A percentile compares a stretch with the other conserved stretches of the same genome.
These are phyloP conservation scores for Myzus persicae DNA, from an alignment of 1,140 invertebrate species.

Conservation along the genomic window DNA sequence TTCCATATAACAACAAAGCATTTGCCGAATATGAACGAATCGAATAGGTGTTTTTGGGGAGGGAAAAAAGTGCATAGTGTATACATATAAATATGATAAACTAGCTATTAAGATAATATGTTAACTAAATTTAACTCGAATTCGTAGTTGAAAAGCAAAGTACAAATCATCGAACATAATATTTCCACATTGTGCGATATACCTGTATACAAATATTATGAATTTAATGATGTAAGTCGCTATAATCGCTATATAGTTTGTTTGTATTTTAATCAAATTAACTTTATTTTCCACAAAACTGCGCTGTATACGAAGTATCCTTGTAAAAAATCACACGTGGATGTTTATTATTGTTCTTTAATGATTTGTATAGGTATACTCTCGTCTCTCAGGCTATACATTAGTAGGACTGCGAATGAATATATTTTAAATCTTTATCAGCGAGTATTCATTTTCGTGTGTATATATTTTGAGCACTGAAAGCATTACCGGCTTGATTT, in stretches of 20 bases:
- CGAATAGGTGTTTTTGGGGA: background rate
- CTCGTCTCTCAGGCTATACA: too few relatives aligned
- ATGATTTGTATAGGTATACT: background rate
- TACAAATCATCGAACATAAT: background rate
- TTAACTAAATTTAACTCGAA: background rate
- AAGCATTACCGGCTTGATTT: background rate
- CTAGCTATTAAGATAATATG: background rate
- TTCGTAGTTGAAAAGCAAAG: background rate
- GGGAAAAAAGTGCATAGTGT: background rate
- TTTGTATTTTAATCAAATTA: background rate
- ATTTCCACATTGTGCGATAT: background rate
- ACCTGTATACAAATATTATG: background rate
- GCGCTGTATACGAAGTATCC: background rate
- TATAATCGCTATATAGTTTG: too few relatives aligned
- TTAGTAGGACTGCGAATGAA: background rate
- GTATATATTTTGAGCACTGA: background rate
- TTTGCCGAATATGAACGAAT: background rate
- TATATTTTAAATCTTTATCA: background rate
- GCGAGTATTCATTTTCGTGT: background rate
- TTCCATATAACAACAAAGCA: background rate
- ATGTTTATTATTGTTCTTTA: background rate
- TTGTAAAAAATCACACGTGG: background rate
- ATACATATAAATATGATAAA: background rate
- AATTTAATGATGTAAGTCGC: background rate
- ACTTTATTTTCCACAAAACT: background rate